Evolutionary conservation across 2,888 invertebrate genomes (phyloP), one percentile per base, ranked within the genome.

Genomic region (Brenthis hecate): DNA sequence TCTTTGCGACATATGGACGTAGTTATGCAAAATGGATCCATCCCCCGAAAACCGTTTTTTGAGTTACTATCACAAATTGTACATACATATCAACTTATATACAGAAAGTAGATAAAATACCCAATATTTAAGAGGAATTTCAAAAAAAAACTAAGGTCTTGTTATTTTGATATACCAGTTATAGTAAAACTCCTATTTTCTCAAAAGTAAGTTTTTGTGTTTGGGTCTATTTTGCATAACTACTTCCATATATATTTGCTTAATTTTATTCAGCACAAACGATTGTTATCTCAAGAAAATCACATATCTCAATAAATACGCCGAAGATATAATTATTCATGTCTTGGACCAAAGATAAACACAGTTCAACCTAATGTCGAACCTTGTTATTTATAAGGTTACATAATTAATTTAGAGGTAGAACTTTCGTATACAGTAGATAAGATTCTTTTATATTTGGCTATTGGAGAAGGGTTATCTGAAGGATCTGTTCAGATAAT

Each of bases 381-480:
- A 64, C 50, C 65, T 50, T 61, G 56, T 73, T 69, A 65, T 65
- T 71, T 73, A 65, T 36, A 54, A 65, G 58, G 71, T 66, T 58
- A 54, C 64, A 70, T 73, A 72, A 73, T 71, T 71, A 70, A 73
- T 60, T 70, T 50, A 66, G 60, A 66, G 61, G 61, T 61, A 43
- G 57, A 32, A 48, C 56, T 56, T 53, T n/a, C 51, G 51, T 53
- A 53, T 16, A 53, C 3, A 43, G 36, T 8, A 48, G 47, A 48
- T 60, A 28, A 58, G 48, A 48, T 11, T 60, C 8, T 60, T 50
- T 60, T 60, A n/a, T 28, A 50, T 50, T 60, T 47, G 19, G n/a
- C 11, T 5, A 36, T 11, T 11, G 60, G 28, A n/a, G 23, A 43
- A 28, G n/a, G 50, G 32, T 60, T 23, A 50, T n/a, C n/a, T 60